A percentile compares a stretch with the other conserved stretches of the same genome.
Conservation (phyloP, 2,888 invertebrate genomes). For the Aphrophora alni region DNA sequence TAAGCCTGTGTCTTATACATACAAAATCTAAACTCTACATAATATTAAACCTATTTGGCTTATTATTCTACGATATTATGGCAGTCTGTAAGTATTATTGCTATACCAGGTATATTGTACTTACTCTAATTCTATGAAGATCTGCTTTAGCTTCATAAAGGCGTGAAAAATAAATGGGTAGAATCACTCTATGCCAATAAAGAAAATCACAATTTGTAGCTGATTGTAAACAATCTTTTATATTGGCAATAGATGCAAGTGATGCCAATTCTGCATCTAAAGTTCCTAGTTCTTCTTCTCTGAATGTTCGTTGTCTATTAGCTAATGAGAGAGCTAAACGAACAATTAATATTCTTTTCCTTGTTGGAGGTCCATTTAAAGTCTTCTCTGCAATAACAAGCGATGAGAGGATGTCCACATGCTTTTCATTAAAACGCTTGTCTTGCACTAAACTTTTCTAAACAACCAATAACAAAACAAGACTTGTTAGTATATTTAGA, state of each 20-base stretch:
- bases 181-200: constrained; percentile 79
- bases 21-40: no score
- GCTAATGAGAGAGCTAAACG: constrained; percentile 72
- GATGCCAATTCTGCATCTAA: constrained; percentile 66
- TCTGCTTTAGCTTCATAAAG: constrained; percentile 71
- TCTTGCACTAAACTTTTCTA: constrained; percentile 66
- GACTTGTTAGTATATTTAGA: not conserved
- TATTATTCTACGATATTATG: no score
- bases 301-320: constrained; percentile 66
- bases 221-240: constrained; percentile 64
- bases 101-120: constrained; percentile 51
- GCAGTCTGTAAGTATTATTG: no score
- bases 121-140: constrained; percentile 66
- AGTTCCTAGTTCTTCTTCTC: constrained; percentile 68
- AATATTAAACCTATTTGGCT: no score
- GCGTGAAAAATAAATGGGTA: constrained; percentile 78
- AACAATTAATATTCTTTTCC: constrained; percentile 67
- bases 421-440: constrained; percentile 69
- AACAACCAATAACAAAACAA: constrained; percentile 45
- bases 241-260: constrained; percentile 68
- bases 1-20: no score
- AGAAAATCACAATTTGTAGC: constrained; percentile 79
- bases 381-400: constrained; percentile 75
- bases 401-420: constrained; percentile 74
- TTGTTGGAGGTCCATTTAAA: constrained; percentile 63